Evolutionary conservation across 2,797 vertebrate genomes (phyloP), one percentile per base, ranked within the genome.

Genomic region (Macroramphosus scolopax): DNA sequence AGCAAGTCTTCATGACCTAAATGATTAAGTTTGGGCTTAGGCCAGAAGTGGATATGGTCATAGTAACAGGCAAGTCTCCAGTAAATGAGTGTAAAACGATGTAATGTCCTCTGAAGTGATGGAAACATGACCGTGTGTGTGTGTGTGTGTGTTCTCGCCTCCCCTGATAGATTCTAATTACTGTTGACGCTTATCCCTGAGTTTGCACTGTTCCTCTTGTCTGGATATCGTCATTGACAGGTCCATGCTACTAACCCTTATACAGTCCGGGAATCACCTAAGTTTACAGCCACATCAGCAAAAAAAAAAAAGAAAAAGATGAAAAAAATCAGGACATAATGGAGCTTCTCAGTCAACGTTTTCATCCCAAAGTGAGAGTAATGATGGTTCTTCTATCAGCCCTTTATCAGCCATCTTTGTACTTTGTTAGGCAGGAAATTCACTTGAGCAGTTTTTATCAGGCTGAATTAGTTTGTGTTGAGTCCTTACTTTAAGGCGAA

Each of bases 131-230:
- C 6, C 6, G n/a, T n/a, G n/a, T 18, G 36, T 62, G 50, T 44
- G 39, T 38, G 41, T 42, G 57, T 49, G 48, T 63, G 62, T 56
- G 49, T 78, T 67, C 61, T 69, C 67, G 57, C 73, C 63, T 78
- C 72, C 79, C 75, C 51, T 59, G 75, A 82, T 82, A 80, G 72
- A 86, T 37, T 76, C 42, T 86, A 86, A 87, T 87, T 87, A 83
- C 74, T 79, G 78, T 82, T 86, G 81, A 85, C 84, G 84, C 72
- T 75, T 68, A 81, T 79, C 63, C 81, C 80, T 84, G 80, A 85
- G 76, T 78, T 76, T 83, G 78, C 81, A 80, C 69, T 68, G 76
- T 72, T 81, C 63, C 75, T 66, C 72, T 78, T 69, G 74, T 78
- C 80, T 75, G 65, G 77, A 84, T 82, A 84, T 85, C 70, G 78